Evolutionary conservation across 1,140 invertebrate species (phyloP).

Genomic region (Musca vetustissima): DNA sequence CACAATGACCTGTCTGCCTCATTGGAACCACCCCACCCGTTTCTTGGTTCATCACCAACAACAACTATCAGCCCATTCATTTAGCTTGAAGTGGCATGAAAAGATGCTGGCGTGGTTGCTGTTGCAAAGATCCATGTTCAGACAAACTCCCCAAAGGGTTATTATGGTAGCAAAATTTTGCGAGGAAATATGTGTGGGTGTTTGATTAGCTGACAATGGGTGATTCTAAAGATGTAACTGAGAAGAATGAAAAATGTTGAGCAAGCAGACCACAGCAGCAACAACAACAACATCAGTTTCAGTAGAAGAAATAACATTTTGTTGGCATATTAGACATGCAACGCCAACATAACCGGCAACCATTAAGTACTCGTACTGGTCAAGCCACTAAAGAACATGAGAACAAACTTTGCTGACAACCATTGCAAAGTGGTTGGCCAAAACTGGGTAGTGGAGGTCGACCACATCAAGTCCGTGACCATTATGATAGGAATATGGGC

Average conservation of each 20-base stretch:
- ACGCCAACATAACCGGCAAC: not conserved
- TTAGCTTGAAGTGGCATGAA: not conserved
- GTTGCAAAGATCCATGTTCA: not conserved
- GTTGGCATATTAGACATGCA: constrained; percentile 6
- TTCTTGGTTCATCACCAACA: not conserved
- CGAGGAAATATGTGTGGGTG: constrained; percentile 10
- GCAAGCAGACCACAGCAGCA: too few species aligned
- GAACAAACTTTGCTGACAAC: not conserved
- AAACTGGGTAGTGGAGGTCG: too few species aligned
- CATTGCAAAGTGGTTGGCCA: too few species aligned
- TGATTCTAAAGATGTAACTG: not conserved
- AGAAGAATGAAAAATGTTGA: constrained; percentile 1
- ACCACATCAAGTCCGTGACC: too few species aligned
- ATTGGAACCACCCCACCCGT: constrained; percentile 11
- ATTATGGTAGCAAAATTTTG: not conserved
- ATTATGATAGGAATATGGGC: too few species aligned
- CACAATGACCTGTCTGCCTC: not conserved
- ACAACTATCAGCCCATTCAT: constrained; percentile 9
- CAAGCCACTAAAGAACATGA: constrained; percentile 19
- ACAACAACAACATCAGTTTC: not conserved
- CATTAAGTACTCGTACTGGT: constrained; percentile 15
- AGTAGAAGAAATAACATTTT: constrained; percentile 10
- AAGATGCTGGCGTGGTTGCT: not conserved
- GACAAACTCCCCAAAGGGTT: constrained; percentile 13
- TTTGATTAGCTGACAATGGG: not conserved